Percentiles rank a stretch among this genome's conserved stretches.
Conservation (phyloP, 2,113 vertebrate genomes). For the Hemiprocne comata region DNA sequence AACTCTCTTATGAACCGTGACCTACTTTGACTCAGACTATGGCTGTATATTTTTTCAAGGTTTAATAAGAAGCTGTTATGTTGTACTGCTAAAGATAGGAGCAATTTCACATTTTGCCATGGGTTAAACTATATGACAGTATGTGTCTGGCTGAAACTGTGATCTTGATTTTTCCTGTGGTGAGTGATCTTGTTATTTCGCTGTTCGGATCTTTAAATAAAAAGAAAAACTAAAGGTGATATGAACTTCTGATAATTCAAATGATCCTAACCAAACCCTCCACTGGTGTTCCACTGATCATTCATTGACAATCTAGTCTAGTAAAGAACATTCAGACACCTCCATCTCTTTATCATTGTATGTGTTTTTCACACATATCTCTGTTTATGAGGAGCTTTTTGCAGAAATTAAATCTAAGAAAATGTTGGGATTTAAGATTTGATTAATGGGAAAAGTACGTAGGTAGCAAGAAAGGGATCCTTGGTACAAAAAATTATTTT, state of each 20-base stretch:
- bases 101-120: slow-evolving; percentile 31
- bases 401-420: neutral
- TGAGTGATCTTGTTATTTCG: slow-evolving; percentile 11
- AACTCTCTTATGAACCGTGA: slow-evolving; percentile 37
- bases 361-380: neutral
- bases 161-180: slow-evolving; percentile 10
- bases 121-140: slow-evolving; percentile 31
- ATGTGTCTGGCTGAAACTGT: neutral
- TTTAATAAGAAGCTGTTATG: slow-evolving; percentile 39
- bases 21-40: neutral
- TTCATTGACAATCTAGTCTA: slow-evolving; percentile 16
- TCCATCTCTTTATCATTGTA: neutral
- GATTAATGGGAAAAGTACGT: neutral
- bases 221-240: neutral
- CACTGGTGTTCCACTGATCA: neutral
- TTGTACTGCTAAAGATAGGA: slow-evolving; percentile 1
- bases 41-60: slow-evolving; percentile 36
- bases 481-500: neutral
- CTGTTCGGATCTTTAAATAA: neutral
- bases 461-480: neutral
- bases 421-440: neutral
- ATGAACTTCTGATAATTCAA: slow-evolving; percentile 27
- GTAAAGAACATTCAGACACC: neutral
- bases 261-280: neutral
- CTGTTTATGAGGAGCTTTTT: neutral